Evolutionary conservation across 30 jellyfish, hydroid and myxozoan genomes (phyloP).

Genomic region (Turritopsis dohrnii): DNA sequence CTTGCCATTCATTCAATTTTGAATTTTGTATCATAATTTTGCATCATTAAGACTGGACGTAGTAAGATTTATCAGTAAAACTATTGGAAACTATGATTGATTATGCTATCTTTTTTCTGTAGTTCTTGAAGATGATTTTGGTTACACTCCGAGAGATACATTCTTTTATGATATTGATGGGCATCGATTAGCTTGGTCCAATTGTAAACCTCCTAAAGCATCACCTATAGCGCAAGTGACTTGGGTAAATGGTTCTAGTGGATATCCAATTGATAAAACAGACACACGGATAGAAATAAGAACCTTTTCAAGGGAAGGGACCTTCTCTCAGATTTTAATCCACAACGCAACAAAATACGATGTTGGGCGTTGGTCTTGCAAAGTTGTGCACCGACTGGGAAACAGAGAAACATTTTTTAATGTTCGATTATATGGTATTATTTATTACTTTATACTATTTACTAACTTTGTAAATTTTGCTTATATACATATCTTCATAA

Average conservation of each 20-base stretch:
- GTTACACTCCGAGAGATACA: constrained; percentile 28
- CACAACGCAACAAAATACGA: constrained; percentile 31
- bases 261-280: constrained; percentile 14
- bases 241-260: constrained; percentile 37
- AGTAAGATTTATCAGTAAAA: neutral
- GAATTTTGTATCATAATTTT: too few species aligned
- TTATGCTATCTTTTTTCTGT: neutral
- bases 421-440: constrained; percentile 30
- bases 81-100: too few species aligned
- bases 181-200: constrained; percentile 31
- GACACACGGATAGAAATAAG: constrained; percentile 24
- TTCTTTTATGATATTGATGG: constrained; percentile 35
- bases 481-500: neutral
- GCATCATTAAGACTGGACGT: too few species aligned
- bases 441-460: neutral
- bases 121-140: constrained; percentile 31
- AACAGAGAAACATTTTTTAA: neutral
- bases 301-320: neutral
- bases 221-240: constrained; percentile 5
- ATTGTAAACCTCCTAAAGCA: constrained; percentile 41
- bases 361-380: constrained; percentile 32
- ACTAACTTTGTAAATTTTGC: neutral
- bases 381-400: constrained; percentile 22
- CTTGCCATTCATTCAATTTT: too few species aligned
- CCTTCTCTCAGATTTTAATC: constrained; percentile 25